Evolutionary conservation across 1,140 invertebrate species (phyloP), one percentile per base, ranked within the genome.

Genomic region (Lepidotrigona ventralis): DNA sequence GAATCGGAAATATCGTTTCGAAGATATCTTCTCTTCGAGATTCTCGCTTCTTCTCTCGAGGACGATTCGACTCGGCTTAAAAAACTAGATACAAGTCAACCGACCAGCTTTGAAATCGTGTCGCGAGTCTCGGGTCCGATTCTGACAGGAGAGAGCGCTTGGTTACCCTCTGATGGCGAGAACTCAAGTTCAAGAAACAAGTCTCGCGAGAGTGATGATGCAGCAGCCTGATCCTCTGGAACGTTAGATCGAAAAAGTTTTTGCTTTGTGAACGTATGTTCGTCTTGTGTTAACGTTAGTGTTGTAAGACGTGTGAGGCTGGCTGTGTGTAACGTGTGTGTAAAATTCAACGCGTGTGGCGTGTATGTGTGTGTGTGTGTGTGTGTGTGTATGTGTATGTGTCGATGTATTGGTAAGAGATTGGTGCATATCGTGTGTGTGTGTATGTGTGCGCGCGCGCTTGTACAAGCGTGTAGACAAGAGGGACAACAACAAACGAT

Each of bases 401-500:
- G 33, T 46, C 21, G 17, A 21, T 15, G 33, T 69, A 21, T 54
- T 53, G 3, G 53, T 51, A 51, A 51, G 46, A 72, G n/a, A 26
- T n/a, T n/a, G n/a, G n/a, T n/a, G n/a, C n/a, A n/a, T n/a, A n/a
- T n/a, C n/a, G 26, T 56, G 51, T 21, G 23, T 51, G 71, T 39
- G 53, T 39, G 63, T 70, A 1, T n/a, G 56, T 69, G 75, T 3
- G 46, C 78, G 84, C 78, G 53, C 73, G 73, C 21, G 73, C 68
- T 76, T 51, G 51, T 85, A 54, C 68, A 72, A 76, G 84, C 81
- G 80, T 77, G 54, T 69, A 73, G 66, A 46, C 39, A 46, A 77
- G 58, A 81, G 78, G 72, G 72, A 81, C 79, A 76, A 81, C 64
- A 58, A 73, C 76, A 56, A 79, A 79, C 77, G 82, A 83, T 83